Evolutionary conservation across 2,888 invertebrate genomes (phyloP), one percentile per base, ranked within the genome.

Genomic region (Serrognathus titanus): DNA sequence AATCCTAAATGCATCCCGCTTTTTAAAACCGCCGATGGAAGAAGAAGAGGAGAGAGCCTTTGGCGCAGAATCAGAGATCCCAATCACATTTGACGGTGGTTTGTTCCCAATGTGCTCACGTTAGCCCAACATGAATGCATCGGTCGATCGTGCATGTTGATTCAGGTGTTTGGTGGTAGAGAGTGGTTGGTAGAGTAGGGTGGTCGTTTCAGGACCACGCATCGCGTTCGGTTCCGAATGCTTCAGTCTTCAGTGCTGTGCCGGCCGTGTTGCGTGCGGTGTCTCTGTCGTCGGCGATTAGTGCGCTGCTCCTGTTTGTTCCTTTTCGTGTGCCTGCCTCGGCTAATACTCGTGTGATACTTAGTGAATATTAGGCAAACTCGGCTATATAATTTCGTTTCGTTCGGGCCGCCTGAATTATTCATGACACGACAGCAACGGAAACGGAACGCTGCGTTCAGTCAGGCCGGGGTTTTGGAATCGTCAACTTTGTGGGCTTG

Each of bases 61-160:
- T 12, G 16, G 57, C 54, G 55, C 48, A 61, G 66, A 62, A 62
- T 63, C 59, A 57, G 61, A 65, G 68, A 69, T 70, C 67, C 65
- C 66, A 66, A 69, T 70, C 68, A 66, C 67, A 67, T 71, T 69
- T 68, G 66, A 66, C 64, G 64, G 65, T 63, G 68, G 69, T 70
- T 69, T 69, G 64, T 66, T 66, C 64, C 57, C 60, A 63, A 62
- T 68, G 66, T 66, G 63, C 57, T 61, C 61, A 59, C 64, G 62
- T 66, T 64, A 60, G 61, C 63, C 59, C 61, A 62, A 65, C 63
- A 61, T 63, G 60, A 63, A 65, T 65, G 66, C 66, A 60, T 64
- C 57, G 66, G 56, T 63, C 63, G 65, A 63, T 66, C 67, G 66
- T 68, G 68, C 64, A 66, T 69, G 69, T 69, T 66, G 68, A 68